A percentile compares a stretch with the other conserved stretches of the same genome.
Conservation (phyloP, 1,140 invertebrate species). For the Diuraphis noxia region DNA sequence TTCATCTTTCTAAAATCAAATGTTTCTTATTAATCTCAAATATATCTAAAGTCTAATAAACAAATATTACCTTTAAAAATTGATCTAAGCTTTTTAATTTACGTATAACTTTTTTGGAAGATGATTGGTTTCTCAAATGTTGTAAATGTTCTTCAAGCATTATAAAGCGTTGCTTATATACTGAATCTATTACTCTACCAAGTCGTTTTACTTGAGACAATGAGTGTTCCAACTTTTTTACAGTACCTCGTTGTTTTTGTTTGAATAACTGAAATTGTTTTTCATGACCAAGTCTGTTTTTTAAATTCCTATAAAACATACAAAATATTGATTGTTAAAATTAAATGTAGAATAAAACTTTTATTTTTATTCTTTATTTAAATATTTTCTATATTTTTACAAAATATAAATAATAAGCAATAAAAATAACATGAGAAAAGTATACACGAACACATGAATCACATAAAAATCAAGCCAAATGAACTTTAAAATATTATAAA, state of each 20-base stretch:
- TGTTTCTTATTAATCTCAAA: neutral
- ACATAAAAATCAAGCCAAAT: too few relatives aligned
- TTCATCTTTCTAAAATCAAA: slow-evolving; percentile 34
- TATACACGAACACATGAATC: too few relatives aligned
- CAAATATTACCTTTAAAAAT: slow-evolving; percentile 7
- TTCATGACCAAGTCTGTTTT: slow-evolving; percentile 2
- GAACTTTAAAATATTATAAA: neutral
- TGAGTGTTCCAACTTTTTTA: slow-evolving; percentile 30
- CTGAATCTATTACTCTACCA: slow-evolving; percentile 20
- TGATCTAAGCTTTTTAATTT: slow-evolving; percentile 33
- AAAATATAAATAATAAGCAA: too few relatives aligned
- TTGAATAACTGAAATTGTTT: slow-evolving; percentile 36
- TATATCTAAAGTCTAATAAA: neutral
- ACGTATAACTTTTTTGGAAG: slow-evolving; percentile 40
- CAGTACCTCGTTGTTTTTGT: slow-evolving; percentile 29
- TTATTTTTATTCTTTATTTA: too few relatives aligned
- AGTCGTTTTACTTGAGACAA: slow-evolving; percentile 20
- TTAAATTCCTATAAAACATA: slow-evolving; percentile 8
- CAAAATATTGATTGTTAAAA: slow-evolving; percentile 5
- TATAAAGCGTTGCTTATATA: neutral
- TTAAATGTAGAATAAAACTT: too few relatives aligned
- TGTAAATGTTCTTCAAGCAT: slow-evolving; percentile 39
- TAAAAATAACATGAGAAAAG: too few relatives aligned
- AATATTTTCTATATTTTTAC: too few relatives aligned
- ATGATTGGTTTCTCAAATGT: slow-evolving; percentile 21